phyloP scores from a whole-genome alignment of 2,888 invertebrate species.

The Deilephila porcellus region DNA sequence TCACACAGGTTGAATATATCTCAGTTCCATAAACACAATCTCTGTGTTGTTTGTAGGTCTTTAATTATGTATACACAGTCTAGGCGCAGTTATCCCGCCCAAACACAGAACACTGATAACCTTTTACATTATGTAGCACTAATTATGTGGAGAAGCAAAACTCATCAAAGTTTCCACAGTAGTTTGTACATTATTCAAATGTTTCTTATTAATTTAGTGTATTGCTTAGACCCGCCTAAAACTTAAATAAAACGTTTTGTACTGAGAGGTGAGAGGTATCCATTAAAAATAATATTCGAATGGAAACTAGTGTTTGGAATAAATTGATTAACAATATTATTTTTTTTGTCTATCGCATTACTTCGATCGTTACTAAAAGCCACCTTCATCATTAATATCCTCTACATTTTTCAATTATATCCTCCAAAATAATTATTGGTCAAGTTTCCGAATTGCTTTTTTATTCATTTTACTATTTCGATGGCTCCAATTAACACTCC shows the following conservation, averaged over 20 bases:
- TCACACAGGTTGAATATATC: neutral
- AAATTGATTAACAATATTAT: too few species aligned
- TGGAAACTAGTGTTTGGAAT: too few species aligned
- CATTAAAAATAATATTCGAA: neutral
- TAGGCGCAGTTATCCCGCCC: neutral
- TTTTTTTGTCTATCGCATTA: too few species aligned
- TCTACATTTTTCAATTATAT: too few species aligned
- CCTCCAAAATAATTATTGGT: too few species aligned
- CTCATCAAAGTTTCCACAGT: slow-evolving; percentile 10
- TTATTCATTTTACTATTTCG: too few species aligned
- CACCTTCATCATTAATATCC: too few species aligned
- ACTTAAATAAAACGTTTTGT: neutral
- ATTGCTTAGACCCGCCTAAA: neutral
- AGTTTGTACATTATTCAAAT: slow-evolving; percentile 19
- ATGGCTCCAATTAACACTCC: too few species aligned
- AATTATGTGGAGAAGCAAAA: neutral
- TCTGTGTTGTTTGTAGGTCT: neutral
- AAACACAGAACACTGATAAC: neutral
- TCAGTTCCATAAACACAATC: neutral
- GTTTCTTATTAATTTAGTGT: slow-evolving; percentile 12
- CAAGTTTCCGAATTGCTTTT: too few species aligned
- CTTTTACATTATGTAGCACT: slow-evolving; percentile 8
- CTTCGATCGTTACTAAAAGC: too few species aligned
- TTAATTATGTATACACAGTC: slow-evolving; percentile 14
- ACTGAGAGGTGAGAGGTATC: too few species aligned